Base-by-base conservation (phyloP, 2,113 vertebrate species). In the Ochotona princeps region DNA sequence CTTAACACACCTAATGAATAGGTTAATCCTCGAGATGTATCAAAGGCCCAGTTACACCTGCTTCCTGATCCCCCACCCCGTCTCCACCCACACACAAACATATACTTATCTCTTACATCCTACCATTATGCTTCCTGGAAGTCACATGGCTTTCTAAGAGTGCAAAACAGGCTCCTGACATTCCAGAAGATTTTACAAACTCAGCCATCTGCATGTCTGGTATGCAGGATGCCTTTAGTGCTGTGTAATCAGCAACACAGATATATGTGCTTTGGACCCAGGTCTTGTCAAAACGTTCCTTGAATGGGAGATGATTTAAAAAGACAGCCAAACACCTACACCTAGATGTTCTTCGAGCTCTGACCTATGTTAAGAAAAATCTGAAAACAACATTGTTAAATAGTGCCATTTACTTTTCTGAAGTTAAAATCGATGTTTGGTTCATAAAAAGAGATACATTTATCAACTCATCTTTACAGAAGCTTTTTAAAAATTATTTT, bases 191-290 rank as follows among this genome's bases (percentile, higher is more conserved):
- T 81, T 89, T 78, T 87, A 74, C 94, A 85, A 96, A 82, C 44
- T 83, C 91, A 90, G 65, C 73, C 90, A 84, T 79, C 92, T 92
- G 95, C 73, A 90, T 88, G 84, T 90, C 82, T 94, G 92, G 92
- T 85, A 63, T 87, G 88, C 73, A 54, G 65, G 76, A 78, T 6
- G 60, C 26, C n/a, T 23, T 1, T 6, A 86, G 54, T 73, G 65
- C 73, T 85, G 78, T 96, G 92, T 92, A 95, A 94, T 96, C 73
- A 92, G 69, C 35, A 87, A 49, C 49, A 65, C 26, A 90, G 74
- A 66, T 60, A 88, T 54, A 57, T 86, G 47, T 1, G 60, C 90
- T 95, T 65, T 90, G 82, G n/a, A n/a, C n/a, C n/a, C n/a, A n/a
- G n/a, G n/a, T n/a, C n/a, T n/a, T n/a, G n/a, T n/a, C 81, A 93